A percentile compares a stretch with the other conserved stretches of the same genome.
phyloP scores from a whole-genome alignment of 2,888 invertebrate genomes.

The Synergus umbraculus region DNA sequence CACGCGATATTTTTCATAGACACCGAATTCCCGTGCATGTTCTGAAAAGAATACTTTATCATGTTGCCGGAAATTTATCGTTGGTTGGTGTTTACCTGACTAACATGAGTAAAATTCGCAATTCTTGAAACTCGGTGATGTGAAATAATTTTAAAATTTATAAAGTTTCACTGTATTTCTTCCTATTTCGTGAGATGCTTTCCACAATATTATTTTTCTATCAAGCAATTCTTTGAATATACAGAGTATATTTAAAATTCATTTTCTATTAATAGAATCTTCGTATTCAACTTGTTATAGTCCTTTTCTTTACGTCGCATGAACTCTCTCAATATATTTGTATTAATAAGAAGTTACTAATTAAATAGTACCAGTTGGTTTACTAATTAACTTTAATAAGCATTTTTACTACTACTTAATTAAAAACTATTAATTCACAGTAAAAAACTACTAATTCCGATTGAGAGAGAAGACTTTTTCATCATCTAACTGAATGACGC shows the following conservation, averaged over 20 bases:
- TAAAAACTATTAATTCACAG: no score
- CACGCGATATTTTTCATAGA: not conserved
- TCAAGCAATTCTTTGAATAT: not conserved
- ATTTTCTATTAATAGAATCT: not conserved
- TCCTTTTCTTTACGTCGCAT: conserved; percentile 6
- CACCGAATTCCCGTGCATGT: not conserved
- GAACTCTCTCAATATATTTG: not conserved
- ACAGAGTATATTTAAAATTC: not conserved
- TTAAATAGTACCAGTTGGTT: no score
- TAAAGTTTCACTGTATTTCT: not conserved
- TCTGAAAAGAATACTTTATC: conserved; percentile 8
- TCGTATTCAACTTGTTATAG: not conserved
- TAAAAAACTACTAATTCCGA: no score
- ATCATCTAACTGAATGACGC: conserved; percentile 1
- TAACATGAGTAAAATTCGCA: not conserved
- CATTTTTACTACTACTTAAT: no score
- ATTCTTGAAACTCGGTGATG: not conserved
- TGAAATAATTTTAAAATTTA: not conserved
- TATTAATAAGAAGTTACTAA: no score
- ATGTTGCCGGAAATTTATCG: conserved; percentile 17
- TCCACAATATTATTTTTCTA: not conserved
- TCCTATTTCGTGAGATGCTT: not conserved
- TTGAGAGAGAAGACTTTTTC: no score
- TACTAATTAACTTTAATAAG: no score
- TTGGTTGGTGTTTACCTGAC: conserved; percentile 10